Percentiles rank a stretch among this genome's conserved stretches.
These are phyloP conservation scores for Nasonia oneida DNA, from an alignment of 2,888 invertebrate species.

Conservation along the genomic window DNA sequence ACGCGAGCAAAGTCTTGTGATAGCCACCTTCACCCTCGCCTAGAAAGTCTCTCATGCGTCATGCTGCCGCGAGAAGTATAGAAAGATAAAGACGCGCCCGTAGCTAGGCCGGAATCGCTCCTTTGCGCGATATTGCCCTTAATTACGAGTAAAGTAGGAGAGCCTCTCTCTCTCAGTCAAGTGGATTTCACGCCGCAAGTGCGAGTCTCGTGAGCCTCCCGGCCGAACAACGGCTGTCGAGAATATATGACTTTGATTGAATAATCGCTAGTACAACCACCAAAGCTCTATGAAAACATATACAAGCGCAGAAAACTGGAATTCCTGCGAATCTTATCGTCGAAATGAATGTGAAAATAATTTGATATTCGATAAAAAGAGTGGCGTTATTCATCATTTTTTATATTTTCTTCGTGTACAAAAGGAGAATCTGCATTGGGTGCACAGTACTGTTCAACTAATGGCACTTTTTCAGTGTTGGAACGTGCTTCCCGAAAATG, in stretches of 20 bases:
- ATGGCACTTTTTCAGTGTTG: too few species aligned
- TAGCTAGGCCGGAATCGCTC: slow-evolving; percentile 49
- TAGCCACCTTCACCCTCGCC: slow-evolving; percentile 7
- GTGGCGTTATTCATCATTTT: too few species aligned
- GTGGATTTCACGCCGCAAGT: slow-evolving; percentile 32
- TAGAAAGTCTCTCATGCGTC: slow-evolving; percentile 18
- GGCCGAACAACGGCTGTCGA: neutral
- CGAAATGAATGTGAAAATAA: too few species aligned
- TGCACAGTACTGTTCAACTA: too few species aligned
- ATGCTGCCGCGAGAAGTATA: neutral
- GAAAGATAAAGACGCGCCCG: slow-evolving; percentile 24
- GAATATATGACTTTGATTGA: neutral
- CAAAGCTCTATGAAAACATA: too few species aligned
- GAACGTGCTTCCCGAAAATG: too few species aligned
- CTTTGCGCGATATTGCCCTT: slow-evolving; percentile 52
- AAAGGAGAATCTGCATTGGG: too few species aligned
- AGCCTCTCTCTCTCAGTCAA: neutral
- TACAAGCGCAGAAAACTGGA: too few species aligned
- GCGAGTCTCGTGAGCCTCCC: neutral
- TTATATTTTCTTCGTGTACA: too few species aligned
- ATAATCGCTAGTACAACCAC: too few species aligned
- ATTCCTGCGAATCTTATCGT: too few species aligned
- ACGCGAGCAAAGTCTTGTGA: neutral
- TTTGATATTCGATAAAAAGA: too few species aligned
- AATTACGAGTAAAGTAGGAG: slow-evolving; percentile 51